These are phyloP conservation scores for Taurulus bubalis DNA, from an alignment of 2,113 vertebrate genomes.

Conservation along the genomic window DNA sequence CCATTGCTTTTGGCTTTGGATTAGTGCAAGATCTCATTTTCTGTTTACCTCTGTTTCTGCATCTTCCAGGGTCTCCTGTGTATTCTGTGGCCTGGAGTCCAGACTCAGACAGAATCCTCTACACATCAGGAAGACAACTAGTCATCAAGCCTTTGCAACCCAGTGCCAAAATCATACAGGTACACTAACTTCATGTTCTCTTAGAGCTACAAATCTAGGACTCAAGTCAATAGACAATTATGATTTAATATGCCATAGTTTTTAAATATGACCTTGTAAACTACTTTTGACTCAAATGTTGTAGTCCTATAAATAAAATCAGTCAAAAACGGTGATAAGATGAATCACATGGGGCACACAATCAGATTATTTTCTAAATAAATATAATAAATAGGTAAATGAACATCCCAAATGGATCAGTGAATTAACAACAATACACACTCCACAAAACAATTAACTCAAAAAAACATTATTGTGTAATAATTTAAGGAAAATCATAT, in stretches of 20 bases:
- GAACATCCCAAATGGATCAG: neutral
- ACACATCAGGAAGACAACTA: conserved; percentile 91
- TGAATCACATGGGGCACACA: neutral
- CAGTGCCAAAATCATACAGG: conserved; percentile 93
- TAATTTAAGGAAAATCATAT: no score
- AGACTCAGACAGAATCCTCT: conserved; percentile 94
- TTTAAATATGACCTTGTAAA: neutral
- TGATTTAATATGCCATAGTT: neutral
- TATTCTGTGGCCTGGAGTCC: conserved; percentile 96
- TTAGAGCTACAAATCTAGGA: neutral
- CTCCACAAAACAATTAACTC: neutral
- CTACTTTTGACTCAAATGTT: neutral
- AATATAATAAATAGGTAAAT: neutral
- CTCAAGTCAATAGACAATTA: neutral
- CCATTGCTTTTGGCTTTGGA: conserved; percentile 3
- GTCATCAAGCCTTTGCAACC: conserved; percentile 97
- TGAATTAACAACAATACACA: conserved; percentile 10
- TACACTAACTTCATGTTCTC: conserved; percentile 63
- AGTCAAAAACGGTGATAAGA: neutral
- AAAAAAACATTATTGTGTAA: neutral
- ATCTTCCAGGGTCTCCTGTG: conserved; percentile 88
- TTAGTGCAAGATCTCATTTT: conserved; percentile 1
- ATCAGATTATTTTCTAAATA: neutral
- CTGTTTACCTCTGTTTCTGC: conserved; percentile 14
- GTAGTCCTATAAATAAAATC: neutral